Percentiles rank a stretch among this genome's conserved stretches.
phyloP scores from a whole-genome alignment of 2,113 vertebrate genomes.

The Patagioenas fasciata region DNA sequence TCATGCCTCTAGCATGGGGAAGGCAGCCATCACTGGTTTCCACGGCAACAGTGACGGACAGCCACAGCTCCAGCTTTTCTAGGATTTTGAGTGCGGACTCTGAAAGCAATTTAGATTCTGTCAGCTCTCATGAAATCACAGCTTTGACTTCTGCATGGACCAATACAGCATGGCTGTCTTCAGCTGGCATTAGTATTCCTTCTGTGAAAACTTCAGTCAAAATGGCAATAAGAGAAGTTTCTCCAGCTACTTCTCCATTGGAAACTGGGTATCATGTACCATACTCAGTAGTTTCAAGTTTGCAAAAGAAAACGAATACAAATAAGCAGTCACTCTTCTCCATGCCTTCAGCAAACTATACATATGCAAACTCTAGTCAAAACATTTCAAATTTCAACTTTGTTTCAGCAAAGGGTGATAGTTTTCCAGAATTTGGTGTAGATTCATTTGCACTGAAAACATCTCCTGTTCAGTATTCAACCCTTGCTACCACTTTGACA shows the following conservation, averaged over 20 bases:
- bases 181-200: not conserved
- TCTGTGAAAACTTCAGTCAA: not conserved
- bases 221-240: slow-evolving; percentile 4
- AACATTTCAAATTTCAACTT: not conserved
- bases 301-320: slow-evolving; percentile 24
- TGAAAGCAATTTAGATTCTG: slow-evolving; percentile 13
- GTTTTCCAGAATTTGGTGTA: not conserved
- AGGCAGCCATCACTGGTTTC: not conserved
- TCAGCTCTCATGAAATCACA: not conserved
- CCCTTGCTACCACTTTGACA: not conserved
- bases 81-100: not conserved
- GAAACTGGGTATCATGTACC: not conserved
- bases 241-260: not conserved
- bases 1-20: not conserved
- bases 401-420: not conserved
- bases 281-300: not conserved
- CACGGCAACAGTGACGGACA: not conserved
- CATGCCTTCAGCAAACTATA: not conserved
- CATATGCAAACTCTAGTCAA: not conserved
- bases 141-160: slow-evolving; percentile 17
- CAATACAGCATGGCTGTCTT: not conserved
- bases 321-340: not conserved
- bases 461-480: not conserved
- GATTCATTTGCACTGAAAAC: not conserved
- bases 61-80: not conserved